Base-by-base conservation (phyloP, 2,888 invertebrate species). In the Cryptosula pallasiana region DNA sequence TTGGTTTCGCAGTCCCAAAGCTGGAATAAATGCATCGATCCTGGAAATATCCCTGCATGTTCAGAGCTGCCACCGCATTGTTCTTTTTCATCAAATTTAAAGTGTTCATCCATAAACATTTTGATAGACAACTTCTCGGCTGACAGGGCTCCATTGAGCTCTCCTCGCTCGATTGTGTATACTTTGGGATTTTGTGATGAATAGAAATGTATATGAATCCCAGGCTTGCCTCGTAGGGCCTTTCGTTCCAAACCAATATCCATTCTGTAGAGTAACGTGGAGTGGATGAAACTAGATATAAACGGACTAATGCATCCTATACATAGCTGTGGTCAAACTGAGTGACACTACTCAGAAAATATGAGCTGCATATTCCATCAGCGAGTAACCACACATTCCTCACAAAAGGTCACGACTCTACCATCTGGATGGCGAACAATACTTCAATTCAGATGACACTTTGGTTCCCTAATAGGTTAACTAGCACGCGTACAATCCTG, bases 151-250 rank as follows among this genome's bases (percentile, higher is more conserved):
- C 9, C 63, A 29, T 2, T 5, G 5, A 63, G 9, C 13, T 63
- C 63, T 29, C 3, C 9, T 29, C 29, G 63, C 5, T 32, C 27
- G 9, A 63, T 27, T 27, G 29, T 63, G 34, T 63, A 63, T 13
- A 32, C 32, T 32, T 63, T 63, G 16, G 63, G 32, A 32, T 32
- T 25, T 32, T 63, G 63, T 27, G 63, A 63, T 32, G 63, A 29
- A 27, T 63, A 63, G 32, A 63, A 63, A 63, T 63, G 63, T 5
- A 63, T n/a, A 32, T 63, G 63, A 13, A 63, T n/a, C 9, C 63
- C 63, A 32, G 63, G 63, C 32, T 63, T 63, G 29, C 32, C 32
- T 34, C 32, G 25, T 5, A 63, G 2, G 1, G 2, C 25, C 32
- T 63, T 63, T 32, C 63, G 25, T 9, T 63, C 63, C 3, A 63